Conservation (phyloP, 2,113 vertebrate species). For the Phyllostomus hastatus region DNA sequence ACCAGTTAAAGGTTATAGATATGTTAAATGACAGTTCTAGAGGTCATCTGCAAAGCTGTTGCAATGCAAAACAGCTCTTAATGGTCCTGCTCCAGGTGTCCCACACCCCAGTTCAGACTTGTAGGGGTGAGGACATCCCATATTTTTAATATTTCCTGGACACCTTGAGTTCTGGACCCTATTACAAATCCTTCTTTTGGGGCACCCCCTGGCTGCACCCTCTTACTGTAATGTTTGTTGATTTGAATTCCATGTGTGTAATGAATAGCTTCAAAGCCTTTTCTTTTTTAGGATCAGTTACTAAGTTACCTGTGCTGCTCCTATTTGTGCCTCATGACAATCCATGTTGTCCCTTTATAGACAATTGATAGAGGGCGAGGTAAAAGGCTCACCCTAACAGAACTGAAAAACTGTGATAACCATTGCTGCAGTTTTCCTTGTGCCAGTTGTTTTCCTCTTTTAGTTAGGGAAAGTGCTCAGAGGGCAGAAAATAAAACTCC, state of each 20-base stretch:
- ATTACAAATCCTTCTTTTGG: too few relatives aligned
- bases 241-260: neutral
- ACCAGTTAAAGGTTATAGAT: too few relatives aligned
- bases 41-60: too few relatives aligned
- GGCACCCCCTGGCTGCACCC: too few relatives aligned
- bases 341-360: neutral
- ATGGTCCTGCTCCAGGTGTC: too few relatives aligned
- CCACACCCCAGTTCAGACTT: too few relatives aligned
- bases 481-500: neutral
- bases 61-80: too few relatives aligned
- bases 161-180: too few relatives aligned
- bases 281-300: neutral
- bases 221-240: neutral
- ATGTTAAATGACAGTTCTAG: too few relatives aligned
- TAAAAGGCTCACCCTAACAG: neutral
- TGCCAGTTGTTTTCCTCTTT: neutral
- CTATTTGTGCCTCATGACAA: neutral
- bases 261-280: neutral
- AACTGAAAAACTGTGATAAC: neutral
- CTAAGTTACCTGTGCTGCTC: neutral
- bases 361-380: neutral
- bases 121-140: too few relatives aligned
- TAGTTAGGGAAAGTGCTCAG: neutral
- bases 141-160: too few relatives aligned
- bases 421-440: neutral